A percentile compares a stretch with the other conserved stretches of the same genome.
Conservation (phyloP, 2,797 vertebrate genomes). For the Acestrorhynchus altus region DNA sequence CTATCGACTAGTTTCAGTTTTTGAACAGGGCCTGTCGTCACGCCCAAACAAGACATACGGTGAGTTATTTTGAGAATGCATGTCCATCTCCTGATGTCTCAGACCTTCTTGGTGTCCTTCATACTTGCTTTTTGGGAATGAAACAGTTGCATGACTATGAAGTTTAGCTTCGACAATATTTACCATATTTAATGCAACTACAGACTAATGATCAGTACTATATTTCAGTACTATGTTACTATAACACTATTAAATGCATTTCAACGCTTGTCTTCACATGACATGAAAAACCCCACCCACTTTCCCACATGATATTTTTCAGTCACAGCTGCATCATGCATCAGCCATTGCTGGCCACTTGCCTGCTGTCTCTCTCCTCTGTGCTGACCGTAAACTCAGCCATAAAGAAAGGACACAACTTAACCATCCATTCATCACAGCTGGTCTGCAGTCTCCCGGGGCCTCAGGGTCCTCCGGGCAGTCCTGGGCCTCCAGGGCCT, state of each 20-base stretch:
- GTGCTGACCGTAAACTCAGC: constrained; percentile 70
- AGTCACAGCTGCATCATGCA: constrained; percentile 80
- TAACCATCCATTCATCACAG: constrained; percentile 81
- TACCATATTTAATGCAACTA: not conserved
- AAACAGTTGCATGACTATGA: not conserved
- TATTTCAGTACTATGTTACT: too few species aligned
- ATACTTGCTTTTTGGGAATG: not conserved
- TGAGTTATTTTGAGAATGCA: constrained; percentile 43
- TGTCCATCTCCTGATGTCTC: not conserved
- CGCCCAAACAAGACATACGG: constrained; percentile 20
- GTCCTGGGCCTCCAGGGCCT: constrained; percentile 82
- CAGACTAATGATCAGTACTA: too few species aligned
- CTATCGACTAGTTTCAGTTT: constrained; percentile 19
- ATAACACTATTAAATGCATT: too few species aligned
- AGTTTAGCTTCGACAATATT: not conserved
- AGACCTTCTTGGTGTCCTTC: not conserved
- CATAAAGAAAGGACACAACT: constrained; percentile 73
- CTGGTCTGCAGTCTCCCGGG: constrained; percentile 91
- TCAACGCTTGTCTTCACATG: too few species aligned
- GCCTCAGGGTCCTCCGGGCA: constrained; percentile 84
- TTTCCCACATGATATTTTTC: constrained; percentile 30
- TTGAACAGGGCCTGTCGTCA: not conserved
- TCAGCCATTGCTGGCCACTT: constrained; percentile 78
- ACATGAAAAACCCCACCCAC: not conserved
- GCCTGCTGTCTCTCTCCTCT: constrained; percentile 77